These are phyloP conservation scores for Chamaea fasciata DNA, from an alignment of 2,113 vertebrate genomes.

Conservation along the genomic window DNA sequence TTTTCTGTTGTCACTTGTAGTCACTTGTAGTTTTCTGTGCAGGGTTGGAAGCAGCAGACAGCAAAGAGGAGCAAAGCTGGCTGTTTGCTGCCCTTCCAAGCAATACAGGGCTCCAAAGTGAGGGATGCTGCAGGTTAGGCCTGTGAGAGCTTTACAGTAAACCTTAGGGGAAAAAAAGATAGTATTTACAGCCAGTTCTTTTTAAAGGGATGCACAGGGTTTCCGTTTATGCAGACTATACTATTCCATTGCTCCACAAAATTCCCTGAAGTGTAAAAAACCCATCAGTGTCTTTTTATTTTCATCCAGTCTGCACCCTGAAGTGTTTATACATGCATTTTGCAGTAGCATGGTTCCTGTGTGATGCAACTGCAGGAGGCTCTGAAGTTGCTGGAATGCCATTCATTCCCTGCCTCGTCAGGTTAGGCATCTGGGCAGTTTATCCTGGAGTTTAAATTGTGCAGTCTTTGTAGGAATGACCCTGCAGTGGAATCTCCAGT, in stretches of 20 bases:
- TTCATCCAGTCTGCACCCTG: background rate
- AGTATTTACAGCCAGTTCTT: background rate
- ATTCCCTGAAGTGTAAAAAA: background rate
- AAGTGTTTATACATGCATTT: background rate
- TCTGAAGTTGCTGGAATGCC: background rate
- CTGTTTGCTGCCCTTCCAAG: background rate
- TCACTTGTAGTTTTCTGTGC: background rate
- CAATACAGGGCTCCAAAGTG: background rate
- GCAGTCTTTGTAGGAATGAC: background rate
- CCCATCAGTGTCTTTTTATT: background rate
- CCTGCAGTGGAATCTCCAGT: background rate
- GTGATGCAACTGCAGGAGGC: background rate
- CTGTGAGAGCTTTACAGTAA: background rate
- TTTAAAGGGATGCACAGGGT: background rate
- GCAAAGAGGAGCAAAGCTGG: background rate
- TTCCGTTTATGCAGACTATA: background rate
- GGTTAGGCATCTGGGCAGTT: background rate
- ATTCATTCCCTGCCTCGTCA: background rate
- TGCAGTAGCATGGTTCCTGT: background rate
- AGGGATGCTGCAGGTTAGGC: background rate
- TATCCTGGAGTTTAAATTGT: background rate
- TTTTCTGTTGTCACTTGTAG: background rate
- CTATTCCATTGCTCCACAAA: background rate
- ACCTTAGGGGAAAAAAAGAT: background rate
- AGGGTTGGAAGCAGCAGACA: background rate